A percentile compares a stretch with the other conserved stretches of the same genome.
Conservation (phyloP, 1,140 invertebrate genomes). For the Leptinotarsa texana region DNA sequence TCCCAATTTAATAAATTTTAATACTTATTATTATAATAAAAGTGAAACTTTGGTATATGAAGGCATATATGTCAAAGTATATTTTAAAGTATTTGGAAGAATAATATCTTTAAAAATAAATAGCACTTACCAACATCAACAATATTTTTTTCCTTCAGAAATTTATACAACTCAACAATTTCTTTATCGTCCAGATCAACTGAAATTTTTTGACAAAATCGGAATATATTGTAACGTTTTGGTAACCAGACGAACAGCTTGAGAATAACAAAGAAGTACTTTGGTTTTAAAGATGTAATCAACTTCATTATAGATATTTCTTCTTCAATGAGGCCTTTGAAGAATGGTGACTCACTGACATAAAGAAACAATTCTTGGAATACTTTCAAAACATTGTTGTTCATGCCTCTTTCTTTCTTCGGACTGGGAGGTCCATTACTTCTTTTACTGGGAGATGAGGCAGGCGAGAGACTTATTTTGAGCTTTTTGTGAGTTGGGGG, state of each 20-base stretch:
- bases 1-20: too few species aligned
- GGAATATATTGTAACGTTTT: constrained; percentile 30
- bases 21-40: too few species aligned
- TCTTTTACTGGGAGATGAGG: neutral
- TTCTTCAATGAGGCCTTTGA: neutral
- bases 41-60: too few species aligned
- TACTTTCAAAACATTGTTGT: neutral
- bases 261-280: constrained; percentile 26
- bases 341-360: neutral
- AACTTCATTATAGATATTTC: neutral
- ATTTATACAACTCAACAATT: constrained; percentile 25
- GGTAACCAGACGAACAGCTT: constrained; percentile 30
- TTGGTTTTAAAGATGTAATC: neutral
- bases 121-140: constrained; percentile 28
- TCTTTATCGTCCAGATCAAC: constrained; percentile 23
- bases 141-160: constrained; percentile 25
- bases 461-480: neutral
- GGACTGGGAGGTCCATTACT: neutral
- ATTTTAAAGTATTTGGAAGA: too few species aligned
- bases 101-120: too few species aligned
- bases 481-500: neutral
- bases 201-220: constrained; percentile 30
- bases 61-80: too few species aligned
- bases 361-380: neutral
- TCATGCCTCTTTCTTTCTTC: constrained; percentile 12